Percentiles rank a stretch among this genome's conserved stretches.
Conservation (phyloP, 2,113 vertebrate species). For the Neodontobutis hainanensis region DNA sequence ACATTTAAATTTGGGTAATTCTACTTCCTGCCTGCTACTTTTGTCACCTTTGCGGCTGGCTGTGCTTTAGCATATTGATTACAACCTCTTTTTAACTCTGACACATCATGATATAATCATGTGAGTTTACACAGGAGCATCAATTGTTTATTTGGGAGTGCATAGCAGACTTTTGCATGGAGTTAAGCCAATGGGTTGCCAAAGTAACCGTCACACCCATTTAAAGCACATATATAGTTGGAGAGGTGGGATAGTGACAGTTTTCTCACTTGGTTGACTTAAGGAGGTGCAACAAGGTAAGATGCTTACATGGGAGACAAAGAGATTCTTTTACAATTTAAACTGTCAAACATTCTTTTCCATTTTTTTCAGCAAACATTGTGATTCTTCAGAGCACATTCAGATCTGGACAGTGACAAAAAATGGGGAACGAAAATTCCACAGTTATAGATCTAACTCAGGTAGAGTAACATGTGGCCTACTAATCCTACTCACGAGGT, state of each 20-base stretch:
- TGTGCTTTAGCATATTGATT: background rate
- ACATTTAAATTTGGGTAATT: no score
- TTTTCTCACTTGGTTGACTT: conserved; percentile 8
- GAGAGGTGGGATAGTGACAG: conserved; percentile 20
- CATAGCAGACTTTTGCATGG: background rate
- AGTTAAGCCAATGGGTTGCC: conserved; percentile 43
- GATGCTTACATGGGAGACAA: background rate
- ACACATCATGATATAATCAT: conserved; percentile 34
- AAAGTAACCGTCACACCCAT: conserved; percentile 69
- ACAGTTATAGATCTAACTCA: conserved; percentile 16
- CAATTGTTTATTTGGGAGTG: background rate
- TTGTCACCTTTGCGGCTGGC: no score
- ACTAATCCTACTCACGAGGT: no score
- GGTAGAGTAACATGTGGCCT: conserved; percentile 58
- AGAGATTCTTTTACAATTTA: background rate
- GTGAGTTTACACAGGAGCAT: background rate
- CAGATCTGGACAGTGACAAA: conserved; percentile 21
- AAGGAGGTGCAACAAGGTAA: conserved; percentile 46
- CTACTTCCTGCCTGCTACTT: no score
- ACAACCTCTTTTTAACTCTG: background rate
- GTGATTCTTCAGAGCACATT: background rate
- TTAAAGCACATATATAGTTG: conserved; percentile 51
- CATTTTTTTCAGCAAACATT: conserved; percentile 8
- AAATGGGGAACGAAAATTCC: conserved; percentile 76
- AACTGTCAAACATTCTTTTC: background rate